Conservation (phyloP, 2,888 invertebrate species). For the Apamea anceps region DNA sequence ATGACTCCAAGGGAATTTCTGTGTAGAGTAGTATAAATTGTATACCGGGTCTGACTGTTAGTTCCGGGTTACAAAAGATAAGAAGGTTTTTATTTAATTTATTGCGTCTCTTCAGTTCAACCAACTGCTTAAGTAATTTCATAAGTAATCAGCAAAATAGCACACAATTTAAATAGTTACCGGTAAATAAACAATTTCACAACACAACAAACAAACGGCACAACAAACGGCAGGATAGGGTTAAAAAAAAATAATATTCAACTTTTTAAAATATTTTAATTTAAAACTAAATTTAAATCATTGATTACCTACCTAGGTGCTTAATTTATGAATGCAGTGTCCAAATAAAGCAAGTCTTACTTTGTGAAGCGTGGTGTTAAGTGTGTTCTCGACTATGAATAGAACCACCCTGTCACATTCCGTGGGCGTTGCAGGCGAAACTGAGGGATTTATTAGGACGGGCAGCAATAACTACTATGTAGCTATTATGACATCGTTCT, state of each 20-base stretch:
- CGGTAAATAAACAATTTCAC: neutral
- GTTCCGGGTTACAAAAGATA: slow-evolving; percentile 49
- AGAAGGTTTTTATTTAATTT: neutral
- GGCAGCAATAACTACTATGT: slow-evolving; percentile 45
- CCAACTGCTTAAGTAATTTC: neutral
- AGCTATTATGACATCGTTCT: slow-evolving; percentile 50
- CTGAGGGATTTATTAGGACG: slow-evolving; percentile 64
- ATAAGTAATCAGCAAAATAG: neutral
- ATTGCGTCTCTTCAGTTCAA: neutral
- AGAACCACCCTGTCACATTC: slow-evolving; percentile 56
- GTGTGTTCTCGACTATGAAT: slow-evolving; percentile 53
- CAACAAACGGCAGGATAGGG: neutral
- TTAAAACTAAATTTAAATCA: neutral
- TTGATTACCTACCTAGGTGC: neutral
- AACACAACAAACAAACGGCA: no score
- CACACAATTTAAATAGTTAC: no score
- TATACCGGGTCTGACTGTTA: slow-evolving; percentile 11
- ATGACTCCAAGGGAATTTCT: slow-evolving; percentile 49
- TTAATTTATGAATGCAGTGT: neutral
- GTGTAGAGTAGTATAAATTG: slow-evolving; percentile 9
- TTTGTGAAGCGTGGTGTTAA: slow-evolving; percentile 24
- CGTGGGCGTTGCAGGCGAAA: slow-evolving; percentile 59
- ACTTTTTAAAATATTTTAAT: neutral
- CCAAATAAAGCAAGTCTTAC: slow-evolving; percentile 18
- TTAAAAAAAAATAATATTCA: neutral